These are phyloP conservation scores for Neogobius melanostomus DNA, from an alignment of 2,113 vertebrate genomes.

Conservation along the genomic window DNA sequence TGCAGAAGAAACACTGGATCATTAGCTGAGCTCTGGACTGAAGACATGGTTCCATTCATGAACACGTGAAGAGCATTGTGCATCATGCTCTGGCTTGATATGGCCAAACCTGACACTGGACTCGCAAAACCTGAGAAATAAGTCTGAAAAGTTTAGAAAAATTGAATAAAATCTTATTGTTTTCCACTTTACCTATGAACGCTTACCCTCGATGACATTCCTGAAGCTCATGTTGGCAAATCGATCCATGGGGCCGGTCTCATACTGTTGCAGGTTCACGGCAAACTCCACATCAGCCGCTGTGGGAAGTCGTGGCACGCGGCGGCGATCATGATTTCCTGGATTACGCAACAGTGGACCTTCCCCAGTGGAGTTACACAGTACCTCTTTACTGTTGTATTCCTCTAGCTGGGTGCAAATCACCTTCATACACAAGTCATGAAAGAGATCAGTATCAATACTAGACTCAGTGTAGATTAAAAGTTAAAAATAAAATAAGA, in stretches of 20 bases:
- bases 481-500: neutral
- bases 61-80: conserved; percentile 92
- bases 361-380: conserved; percentile 83
- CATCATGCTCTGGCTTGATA: conserved; percentile 84
- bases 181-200: neutral
- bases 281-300: conserved; percentile 88
- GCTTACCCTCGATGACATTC: conserved; percentile 91
- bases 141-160: neutral
- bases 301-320: conserved; percentile 84
- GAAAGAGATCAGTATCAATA: neutral
- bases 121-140: conserved; percentile 85
- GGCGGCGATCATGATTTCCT: conserved; percentile 84
- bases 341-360: conserved; percentile 90
- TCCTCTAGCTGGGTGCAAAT: conserved; percentile 87
- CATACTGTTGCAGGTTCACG: conserved; percentile 83
- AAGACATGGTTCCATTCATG: conserved; percentile 97
- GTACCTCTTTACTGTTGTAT: conserved; percentile 82
- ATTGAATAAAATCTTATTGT: too few species aligned
- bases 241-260: conserved; percentile 86
- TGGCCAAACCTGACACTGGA: conserved; percentile 83
- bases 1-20: conserved; percentile 94
- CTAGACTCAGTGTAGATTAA: neutral
- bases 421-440: conserved; percentile 74
- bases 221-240: conserved; percentile 91
- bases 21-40: conserved; percentile 93